These are phyloP conservation scores for Garra rufa DNA, from an alignment of 2,113 vertebrate genomes.

Conservation along the genomic window DNA sequence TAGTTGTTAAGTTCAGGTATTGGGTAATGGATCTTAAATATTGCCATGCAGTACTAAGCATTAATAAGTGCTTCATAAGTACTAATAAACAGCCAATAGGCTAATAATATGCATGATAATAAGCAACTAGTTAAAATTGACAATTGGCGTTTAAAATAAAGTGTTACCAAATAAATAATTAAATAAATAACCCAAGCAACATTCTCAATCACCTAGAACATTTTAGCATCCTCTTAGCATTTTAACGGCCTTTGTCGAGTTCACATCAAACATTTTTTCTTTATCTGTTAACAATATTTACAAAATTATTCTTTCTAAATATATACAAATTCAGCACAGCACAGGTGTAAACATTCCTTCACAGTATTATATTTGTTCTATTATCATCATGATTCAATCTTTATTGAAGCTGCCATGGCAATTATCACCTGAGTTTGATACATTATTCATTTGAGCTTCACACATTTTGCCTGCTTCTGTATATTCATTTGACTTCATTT, in stretches of 20 bases:
- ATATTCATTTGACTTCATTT: slow-evolving; percentile 33
- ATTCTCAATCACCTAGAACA: background rate
- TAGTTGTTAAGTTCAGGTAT: too few species aligned
- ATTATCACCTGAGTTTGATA: background rate
- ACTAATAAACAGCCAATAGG: too few species aligned
- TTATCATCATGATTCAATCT: background rate
- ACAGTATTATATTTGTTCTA: background rate
- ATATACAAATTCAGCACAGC: background rate
- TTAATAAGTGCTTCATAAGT: too few species aligned
- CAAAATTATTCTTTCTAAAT: background rate
- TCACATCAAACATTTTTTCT: background rate
- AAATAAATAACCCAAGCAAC: background rate
- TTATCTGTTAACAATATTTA: too few species aligned
- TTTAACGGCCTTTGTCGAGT: background rate
- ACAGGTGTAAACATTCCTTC: background rate
- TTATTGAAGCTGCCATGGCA: slow-evolving; percentile 10
- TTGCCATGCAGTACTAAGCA: too few species aligned
- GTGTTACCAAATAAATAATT: too few species aligned
- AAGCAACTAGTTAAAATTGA: too few species aligned
- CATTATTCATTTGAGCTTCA: slow-evolving; percentile 25
- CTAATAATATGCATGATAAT: too few species aligned
- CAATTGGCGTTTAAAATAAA: too few species aligned
- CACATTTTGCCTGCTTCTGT: background rate
- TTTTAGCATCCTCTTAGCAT: background rate
- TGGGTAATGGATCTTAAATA: too few species aligned